Percentiles rank a stretch among this genome's conserved stretches.
These are phyloP conservation scores for Sclerurus mexicanus DNA, from an alignment of 2,113 vertebrate genomes.

Conservation along the genomic window DNA sequence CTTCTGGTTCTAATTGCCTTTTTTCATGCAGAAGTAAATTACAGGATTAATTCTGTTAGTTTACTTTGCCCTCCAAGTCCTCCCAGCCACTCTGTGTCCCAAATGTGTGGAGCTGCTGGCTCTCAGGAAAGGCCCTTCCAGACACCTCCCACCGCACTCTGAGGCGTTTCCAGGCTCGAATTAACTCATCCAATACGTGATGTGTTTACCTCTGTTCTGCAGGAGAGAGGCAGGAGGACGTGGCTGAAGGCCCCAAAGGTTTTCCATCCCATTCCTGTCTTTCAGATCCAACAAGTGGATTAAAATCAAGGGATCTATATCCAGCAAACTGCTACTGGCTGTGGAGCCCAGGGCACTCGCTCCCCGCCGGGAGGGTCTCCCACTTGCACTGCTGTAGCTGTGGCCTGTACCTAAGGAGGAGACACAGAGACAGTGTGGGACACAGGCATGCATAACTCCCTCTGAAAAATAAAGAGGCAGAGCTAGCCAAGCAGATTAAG, in stretches of 20 bases:
- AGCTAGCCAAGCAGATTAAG: not conserved
- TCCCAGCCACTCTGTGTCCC: not conserved
- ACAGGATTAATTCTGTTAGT: not conserved
- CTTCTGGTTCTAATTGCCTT: not conserved
- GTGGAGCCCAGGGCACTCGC: slow-evolving; percentile 71
- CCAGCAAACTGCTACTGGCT: slow-evolving; percentile 83
- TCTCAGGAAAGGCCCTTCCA: not conserved
- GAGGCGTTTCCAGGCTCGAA: not conserved
- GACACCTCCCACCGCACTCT: not conserved
- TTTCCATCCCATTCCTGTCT: slow-evolving; percentile 89
- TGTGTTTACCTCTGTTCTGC: slow-evolving; percentile 83
- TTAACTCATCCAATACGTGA: accelerated
- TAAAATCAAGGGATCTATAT: slow-evolving; percentile 94
- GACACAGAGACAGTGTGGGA: not conserved
- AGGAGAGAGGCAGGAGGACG: slow-evolving; percentile 87
- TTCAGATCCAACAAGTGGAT: slow-evolving; percentile 96
- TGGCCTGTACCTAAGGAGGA: slow-evolving; percentile 61
- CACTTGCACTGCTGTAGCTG: slow-evolving; percentile 69
- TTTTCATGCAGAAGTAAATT: not conserved
- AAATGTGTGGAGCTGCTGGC: not conserved
- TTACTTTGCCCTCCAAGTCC: not conserved
- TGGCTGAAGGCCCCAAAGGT: slow-evolving; percentile 93
- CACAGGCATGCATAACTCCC: not conserved
- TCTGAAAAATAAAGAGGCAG: not conserved
- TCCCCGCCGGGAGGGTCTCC: slow-evolving; percentile 71